Conservation (phyloP, 2,888 invertebrate species). For the Oscheius sp. region DNA sequence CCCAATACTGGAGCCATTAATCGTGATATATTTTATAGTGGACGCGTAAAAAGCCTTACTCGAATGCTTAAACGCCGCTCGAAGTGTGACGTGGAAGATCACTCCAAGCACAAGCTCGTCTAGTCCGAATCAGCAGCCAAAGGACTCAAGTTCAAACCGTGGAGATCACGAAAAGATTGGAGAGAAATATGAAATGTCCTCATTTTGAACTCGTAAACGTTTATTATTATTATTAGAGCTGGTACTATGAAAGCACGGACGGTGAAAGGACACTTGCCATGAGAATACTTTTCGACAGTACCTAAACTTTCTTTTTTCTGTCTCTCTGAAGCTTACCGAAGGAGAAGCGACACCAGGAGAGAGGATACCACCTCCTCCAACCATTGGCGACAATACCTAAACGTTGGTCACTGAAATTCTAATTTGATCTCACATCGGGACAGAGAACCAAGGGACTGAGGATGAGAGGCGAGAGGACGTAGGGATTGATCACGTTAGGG, state of each 20-base stretch:
- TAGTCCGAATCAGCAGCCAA: too few relatives aligned
- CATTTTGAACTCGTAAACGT: not conserved
- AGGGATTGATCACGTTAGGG: conserved; percentile 67
- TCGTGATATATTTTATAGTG: conserved; percentile 16
- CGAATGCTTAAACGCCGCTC: not conserved
- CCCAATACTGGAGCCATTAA: conserved; percentile 6
- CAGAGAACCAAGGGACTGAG: conserved; percentile 48
- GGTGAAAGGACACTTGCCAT: conserved; percentile 68
- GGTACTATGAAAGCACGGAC: conserved; percentile 53
- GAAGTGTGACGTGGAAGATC: conserved; percentile 5
- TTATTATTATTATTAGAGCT: too few relatives aligned
- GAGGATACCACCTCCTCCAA: conserved; percentile 63
- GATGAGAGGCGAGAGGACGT: conserved; percentile 64
- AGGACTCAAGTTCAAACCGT: too few relatives aligned
- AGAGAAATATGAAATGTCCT: not conserved
- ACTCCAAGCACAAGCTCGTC: not conserved
- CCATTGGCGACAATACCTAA: conserved; percentile 54
- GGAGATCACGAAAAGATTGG: not conserved
- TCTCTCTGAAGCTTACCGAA: conserved; percentile 28
- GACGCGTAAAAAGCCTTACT: conserved; percentile 1
- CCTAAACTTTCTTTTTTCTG: not conserved
- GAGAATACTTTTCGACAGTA: conserved; percentile 61
- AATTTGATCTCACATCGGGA: conserved; percentile 10
- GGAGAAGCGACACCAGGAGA: conserved; percentile 68
- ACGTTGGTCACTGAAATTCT: not conserved